Evolutionary conservation across 2,888 invertebrate species (phyloP).

Genomic region (Arge pagana): DNA sequence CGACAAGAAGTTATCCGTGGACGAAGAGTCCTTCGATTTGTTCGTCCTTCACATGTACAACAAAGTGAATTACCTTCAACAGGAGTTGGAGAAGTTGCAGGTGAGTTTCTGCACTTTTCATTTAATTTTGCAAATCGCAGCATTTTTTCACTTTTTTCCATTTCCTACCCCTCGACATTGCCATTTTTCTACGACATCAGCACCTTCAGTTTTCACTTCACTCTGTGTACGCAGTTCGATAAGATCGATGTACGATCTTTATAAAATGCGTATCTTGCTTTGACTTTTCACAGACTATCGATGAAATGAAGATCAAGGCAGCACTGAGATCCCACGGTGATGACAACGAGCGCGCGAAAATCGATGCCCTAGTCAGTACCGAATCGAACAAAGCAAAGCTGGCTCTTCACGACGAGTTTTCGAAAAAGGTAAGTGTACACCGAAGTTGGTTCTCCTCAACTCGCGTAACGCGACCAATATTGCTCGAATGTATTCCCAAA

Average conservation of each 20-base stretch:
- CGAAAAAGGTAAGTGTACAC: slow-evolving; percentile 66
- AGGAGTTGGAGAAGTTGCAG: slow-evolving; percentile 75
- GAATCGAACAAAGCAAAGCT: slow-evolving; percentile 73
- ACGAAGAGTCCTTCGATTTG: slow-evolving; percentile 73
- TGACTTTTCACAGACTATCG: slow-evolving; percentile 59
- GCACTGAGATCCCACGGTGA: slow-evolving; percentile 71
- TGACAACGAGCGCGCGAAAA: slow-evolving; percentile 63
- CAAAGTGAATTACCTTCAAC: slow-evolving; percentile 76
- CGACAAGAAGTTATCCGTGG: slow-evolving; percentile 67
- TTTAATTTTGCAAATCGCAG: too few species aligned
- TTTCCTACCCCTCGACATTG: not conserved
- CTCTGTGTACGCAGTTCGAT: too few species aligned
- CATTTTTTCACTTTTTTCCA: not conserved
- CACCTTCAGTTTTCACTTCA: not conserved
- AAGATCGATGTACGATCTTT: too few species aligned
- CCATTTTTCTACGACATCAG: too few species aligned
- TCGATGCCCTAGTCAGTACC: slow-evolving; percentile 62
- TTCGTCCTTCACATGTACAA: slow-evolving; percentile 80
- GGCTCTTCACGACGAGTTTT: slow-evolving; percentile 70
- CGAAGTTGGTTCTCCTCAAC: too few species aligned
- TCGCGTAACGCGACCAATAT: too few species aligned
- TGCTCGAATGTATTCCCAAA: too few species aligned
- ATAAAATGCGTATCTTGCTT: too few species aligned
- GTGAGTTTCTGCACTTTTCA: slow-evolving; percentile 44
- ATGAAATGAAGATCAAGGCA: slow-evolving; percentile 66